phyloP scores from a whole-genome alignment of 1,140 invertebrate species.

The Lordiphosa stackelbergi region DNA sequence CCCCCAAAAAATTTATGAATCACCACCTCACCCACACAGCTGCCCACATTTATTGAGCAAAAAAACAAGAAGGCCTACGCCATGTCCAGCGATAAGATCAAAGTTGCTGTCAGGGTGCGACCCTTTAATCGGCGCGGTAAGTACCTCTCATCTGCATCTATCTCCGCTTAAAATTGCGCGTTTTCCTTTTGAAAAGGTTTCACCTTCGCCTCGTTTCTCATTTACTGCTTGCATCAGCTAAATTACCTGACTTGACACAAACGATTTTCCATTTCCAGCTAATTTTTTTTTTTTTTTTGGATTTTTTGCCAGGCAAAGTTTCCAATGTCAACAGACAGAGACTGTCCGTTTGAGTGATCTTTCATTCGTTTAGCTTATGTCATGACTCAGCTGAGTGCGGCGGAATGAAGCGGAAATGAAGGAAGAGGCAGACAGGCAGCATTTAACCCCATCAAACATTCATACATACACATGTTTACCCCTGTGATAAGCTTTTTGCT shows the following conservation, averaged over 20 bases:
- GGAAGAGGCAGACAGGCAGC: conserved; percentile 9
- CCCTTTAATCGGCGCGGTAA: conserved; percentile 97
- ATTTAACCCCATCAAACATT: too few relatives aligned
- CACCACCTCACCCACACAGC: conserved; percentile 21
- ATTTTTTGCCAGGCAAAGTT: conserved; percentile 51
- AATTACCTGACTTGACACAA: conserved; percentile 26
- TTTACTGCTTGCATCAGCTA: conserved; percentile 49
- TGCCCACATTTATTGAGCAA: conserved; percentile 16
- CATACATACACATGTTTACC: too few relatives aligned
- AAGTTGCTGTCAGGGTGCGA: conserved; percentile 96
- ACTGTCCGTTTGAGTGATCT: not conserved
- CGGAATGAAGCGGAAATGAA: conserved; percentile 25
- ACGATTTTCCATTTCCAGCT: conserved; percentile 63
- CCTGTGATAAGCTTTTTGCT: conserved; percentile 22
- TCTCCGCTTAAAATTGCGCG: too few relatives aligned
- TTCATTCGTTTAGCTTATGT: too few relatives aligned
- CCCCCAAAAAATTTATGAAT: conserved; percentile 20
- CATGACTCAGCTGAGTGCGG: too few relatives aligned
- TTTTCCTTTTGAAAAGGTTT: not conserved
- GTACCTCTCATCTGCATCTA: conserved; percentile 35
- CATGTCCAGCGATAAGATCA: conserved; percentile 87
- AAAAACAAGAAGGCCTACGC: conserved; percentile 31
- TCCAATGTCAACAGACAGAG: conserved; percentile 61
- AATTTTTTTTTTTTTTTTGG: conserved; percentile 30
- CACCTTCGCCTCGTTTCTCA: conserved; percentile 25